Conservation (phyloP, 64 coral and sea anemone species). For the Pachyseris speciosa region DNA sequence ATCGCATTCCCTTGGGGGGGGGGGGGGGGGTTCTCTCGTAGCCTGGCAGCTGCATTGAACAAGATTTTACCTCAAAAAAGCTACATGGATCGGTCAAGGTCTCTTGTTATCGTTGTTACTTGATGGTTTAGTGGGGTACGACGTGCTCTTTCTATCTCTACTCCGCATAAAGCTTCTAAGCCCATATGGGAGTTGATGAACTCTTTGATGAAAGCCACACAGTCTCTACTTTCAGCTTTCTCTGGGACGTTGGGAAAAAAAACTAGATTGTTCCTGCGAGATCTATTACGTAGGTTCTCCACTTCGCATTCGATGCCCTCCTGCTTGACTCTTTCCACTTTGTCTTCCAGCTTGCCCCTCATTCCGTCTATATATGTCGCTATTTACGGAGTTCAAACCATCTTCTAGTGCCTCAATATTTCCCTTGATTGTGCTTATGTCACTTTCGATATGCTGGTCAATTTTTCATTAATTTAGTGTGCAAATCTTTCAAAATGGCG, state of each 20-base stretch:
- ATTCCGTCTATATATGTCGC: too few species aligned
- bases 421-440: too few species aligned
- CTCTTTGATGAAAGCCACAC: background rate
- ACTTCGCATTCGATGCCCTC: background rate
- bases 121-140: background rate
- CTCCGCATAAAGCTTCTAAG: background rate
- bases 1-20: too few species aligned
- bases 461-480: too few species aligned
- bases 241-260: background rate
- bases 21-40: too few species aligned
- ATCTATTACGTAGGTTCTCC: background rate
- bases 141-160: background rate
- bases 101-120: background rate
- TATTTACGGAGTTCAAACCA: too few species aligned
- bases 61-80: too few species aligned
- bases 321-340: background rate
- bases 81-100: too few species aligned
- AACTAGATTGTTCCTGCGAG: background rate
- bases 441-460: too few species aligned
- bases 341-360: slow-evolving; percentile 1
- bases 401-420: too few species aligned
- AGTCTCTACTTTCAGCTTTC: background rate
- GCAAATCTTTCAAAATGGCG: too few species aligned
- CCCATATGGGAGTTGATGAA: background rate
- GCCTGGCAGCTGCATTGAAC: too few species aligned